Base-by-base conservation (phyloP, 2,113 vertebrate genomes). In the Percina caprodes region DNA sequence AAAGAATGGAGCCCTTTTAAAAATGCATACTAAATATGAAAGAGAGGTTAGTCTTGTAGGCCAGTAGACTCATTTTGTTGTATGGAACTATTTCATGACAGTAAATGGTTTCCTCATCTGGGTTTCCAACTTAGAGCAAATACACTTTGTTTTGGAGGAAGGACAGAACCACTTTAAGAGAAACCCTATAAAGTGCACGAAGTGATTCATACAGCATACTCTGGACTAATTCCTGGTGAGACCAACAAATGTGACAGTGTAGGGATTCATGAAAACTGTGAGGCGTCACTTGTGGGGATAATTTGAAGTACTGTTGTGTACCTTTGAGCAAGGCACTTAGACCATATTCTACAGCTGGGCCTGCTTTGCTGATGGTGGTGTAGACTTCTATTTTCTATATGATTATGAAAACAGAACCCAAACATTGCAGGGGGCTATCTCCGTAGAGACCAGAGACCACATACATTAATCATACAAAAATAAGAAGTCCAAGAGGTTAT, bases 61-160 rank as follows among this genome's bases (percentile, higher is more conserved):
- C 49, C 46, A 23, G 16, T 42, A 11, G 35, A 30, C 35, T 74
- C 65, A 21, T 65, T 76, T 74, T 62, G 23, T 30, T 23, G 68
- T 52, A 77, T 77, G 73, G 80, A 82, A 77, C 75, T 84, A 65
- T 87, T 77, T 89, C 72, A 71, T 90, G 72, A 80, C 23, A 49
- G 68, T 67, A 59, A 82, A 75, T 60, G 86, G 78, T 82, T 88
- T 88, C 30, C 75, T 72, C 74, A 24, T 56, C 69, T 39, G 19
- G 72, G 30, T 60, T 89, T 80, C 85, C 70, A 87, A 8, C 26
- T 79, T 35, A n/a, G 26, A 82, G 61, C 8, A 12, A 84, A 76
- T 69, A 69, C 69, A 80, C 77, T 90, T 89, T 88, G 33, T 83
- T 76, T 81, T 90, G 81, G 76, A 85, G 13, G 54, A 62, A 51